Base-by-base conservation (phyloP, 2,888 invertebrate genomes). In the Ferdinandea cuprea region DNA sequence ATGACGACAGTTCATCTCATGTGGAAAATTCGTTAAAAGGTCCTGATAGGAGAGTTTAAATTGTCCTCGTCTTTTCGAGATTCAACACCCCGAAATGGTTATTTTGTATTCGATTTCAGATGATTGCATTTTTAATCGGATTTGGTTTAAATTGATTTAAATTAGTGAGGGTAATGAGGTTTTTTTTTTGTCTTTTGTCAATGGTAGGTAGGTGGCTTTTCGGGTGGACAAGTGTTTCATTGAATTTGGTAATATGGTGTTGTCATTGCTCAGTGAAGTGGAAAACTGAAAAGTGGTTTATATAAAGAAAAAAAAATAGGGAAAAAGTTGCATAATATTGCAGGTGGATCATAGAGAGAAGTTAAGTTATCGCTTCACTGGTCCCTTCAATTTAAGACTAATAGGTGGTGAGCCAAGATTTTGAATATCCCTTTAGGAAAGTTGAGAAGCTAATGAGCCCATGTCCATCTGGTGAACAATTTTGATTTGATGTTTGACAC, bases 81-180 rank as follows among this genome's bases (percentile, higher is more conserved):
- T 32, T 13, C 46, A 58, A 50, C 56, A 58, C 48, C 46, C 17
- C 52, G 11, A 13, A 13, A n/a, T 28, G 11, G 74, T 59, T 71
- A 72, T 78, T 78, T 73, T 83, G 78, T 78, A 83, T 72, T 13
- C 78, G 83, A 78, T 72, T 77, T 83, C 78, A 73, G 83, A 78
- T 83, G 83, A 83, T 83, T 83, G 83, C 77, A 46, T 73, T 83
- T 83, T 83, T 83, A 83, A 83, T 83, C 83, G 83, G 83, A 83
- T 83, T 83, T 66, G 35, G 52, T 72, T 78, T 83, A 83, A 83
- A 83, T 78, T 83, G 83, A 78, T 83, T 83, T 58, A 72, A 72
- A 83, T 83, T 83, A 72, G 83, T 83, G 72, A 19, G 66, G 58
- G 72, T 83, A 83, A 78, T 83, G 78, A 68, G 54, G 35, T 54